A percentile compares a stretch with the other conserved stretches of the same genome.
phyloP scores from a whole-genome alignment of 2,888 invertebrate genomes.

The Leucoma salicis region DNA sequence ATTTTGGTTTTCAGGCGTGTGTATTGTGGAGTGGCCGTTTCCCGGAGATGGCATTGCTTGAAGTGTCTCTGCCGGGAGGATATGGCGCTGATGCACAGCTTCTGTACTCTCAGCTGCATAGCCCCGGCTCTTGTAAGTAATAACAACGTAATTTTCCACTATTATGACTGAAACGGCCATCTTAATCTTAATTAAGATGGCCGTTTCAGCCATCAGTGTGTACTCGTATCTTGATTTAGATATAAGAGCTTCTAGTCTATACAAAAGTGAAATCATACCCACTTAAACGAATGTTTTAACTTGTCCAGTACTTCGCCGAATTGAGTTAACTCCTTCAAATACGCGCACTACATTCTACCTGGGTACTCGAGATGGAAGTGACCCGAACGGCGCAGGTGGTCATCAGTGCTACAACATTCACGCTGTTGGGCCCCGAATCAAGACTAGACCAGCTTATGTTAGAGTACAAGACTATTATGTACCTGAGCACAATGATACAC shows the following conservation, averaged over 20 bases:
- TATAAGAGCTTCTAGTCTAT: no score
- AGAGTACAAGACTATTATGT: slow-evolving; percentile 85
- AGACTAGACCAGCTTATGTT: slow-evolving; percentile 75
- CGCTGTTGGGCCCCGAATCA: slow-evolving; percentile 55
- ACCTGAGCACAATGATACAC: slow-evolving; percentile 76
- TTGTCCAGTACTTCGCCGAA: slow-evolving; percentile 63
- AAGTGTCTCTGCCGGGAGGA: slow-evolving; percentile 84
- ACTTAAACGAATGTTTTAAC: no score
- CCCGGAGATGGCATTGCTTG: slow-evolving; percentile 83
- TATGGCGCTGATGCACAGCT: slow-evolving; percentile 82
- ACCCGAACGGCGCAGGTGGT: slow-evolving; percentile 31
- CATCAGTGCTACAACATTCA: slow-evolving; percentile 57
- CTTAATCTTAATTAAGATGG: no score
- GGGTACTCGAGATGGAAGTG: slow-evolving; percentile 39
- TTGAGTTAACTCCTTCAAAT: slow-evolving; percentile 55
- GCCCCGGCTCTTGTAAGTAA: slow-evolving; percentile 59
- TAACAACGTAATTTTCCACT: no score
- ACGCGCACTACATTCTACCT: slow-evolving; percentile 62
- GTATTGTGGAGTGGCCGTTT: slow-evolving; percentile 61
- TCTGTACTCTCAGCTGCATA: slow-evolving; percentile 77
- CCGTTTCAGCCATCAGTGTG: no score
- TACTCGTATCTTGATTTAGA: no score
- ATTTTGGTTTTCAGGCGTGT: slow-evolving; percentile 53
- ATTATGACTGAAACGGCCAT: no score
- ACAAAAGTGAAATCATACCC: no score